phyloP scores from a whole-genome alignment of 2,888 invertebrate species.

The Creontiades dilutus region DNA sequence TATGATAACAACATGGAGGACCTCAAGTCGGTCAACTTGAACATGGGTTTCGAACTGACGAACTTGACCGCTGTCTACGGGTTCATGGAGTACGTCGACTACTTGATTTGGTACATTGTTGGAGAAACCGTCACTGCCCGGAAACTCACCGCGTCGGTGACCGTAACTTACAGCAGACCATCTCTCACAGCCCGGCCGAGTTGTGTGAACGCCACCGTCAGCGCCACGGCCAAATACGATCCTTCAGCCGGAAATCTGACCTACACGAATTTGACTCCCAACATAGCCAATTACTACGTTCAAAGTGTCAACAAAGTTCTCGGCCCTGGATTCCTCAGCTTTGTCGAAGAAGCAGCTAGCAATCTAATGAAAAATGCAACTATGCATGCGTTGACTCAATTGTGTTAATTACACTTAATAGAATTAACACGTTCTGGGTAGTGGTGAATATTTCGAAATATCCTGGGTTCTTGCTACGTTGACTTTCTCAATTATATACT shows the following conservation, averaged over 20 bases:
- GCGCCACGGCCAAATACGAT: not conserved
- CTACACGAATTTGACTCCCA: not conserved
- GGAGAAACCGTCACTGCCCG: not conserved
- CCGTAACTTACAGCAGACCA: not conserved
- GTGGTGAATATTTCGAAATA: no score
- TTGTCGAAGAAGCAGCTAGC: constrained; percentile 1
- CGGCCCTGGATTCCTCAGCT: not conserved
- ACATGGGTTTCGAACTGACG: constrained; percentile 7
- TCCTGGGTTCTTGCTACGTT: no score
- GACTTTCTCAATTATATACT: no score
- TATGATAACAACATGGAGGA: constrained; percentile 1
- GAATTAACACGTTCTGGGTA: not conserved
- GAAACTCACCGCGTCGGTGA: not conserved
- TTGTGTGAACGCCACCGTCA: not conserved
- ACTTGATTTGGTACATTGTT: not conserved
- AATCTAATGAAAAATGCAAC: not conserved
- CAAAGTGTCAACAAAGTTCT: constrained; percentile 33
- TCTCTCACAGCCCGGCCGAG: not conserved
- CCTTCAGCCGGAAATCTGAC: not conserved
- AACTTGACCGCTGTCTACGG: constrained; percentile 45
- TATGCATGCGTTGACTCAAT: not conserved
- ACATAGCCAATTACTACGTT: not conserved
- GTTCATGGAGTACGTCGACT: constrained; percentile 43
- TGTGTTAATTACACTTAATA: not conserved
- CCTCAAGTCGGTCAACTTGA: constrained; percentile 11